phyloP scores from a whole-genome alignment of 2,113 vertebrate species.

The Coptodon bakossiorum region DNA sequence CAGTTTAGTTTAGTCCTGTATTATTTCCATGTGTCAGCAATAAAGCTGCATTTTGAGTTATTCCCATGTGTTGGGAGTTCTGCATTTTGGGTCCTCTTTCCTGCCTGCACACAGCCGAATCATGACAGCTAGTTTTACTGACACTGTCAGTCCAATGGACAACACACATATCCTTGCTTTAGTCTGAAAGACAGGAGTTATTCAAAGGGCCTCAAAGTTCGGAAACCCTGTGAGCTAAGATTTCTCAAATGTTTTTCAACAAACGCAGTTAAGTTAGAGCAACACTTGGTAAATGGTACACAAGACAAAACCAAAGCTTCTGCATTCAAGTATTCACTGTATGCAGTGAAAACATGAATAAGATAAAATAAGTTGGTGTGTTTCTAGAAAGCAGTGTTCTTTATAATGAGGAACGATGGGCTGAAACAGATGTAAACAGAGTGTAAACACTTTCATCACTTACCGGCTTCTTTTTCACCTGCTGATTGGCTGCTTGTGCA shows the following conservation, averaged over 20 bases:
- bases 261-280: too few relatives aligned
- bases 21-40: rapidly evolving
- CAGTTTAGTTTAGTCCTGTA: neutral
- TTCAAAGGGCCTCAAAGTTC: too few relatives aligned
- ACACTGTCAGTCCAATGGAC: neutral
- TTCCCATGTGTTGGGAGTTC: neutral
- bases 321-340: neutral
- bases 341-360: neutral
- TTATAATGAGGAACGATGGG: neutral
- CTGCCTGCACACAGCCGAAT: neutral
- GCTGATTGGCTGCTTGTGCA: constrained; percentile 62
- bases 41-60: neutral
- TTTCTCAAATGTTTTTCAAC: too few relatives aligned
- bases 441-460: constrained; percentile 56
- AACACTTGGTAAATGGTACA: neutral
- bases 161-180: neutral
- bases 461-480: constrained; percentile 99
- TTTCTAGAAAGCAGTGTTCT: neutral
- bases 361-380: neutral
- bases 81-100: neutral
- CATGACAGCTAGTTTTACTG: neutral
- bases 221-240: too few relatives aligned
- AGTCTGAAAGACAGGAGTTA: too few relatives aligned
- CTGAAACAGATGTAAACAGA: neutral
- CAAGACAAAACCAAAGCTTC: neutral